Conservation (phyloP, 2,113 vertebrate species). For the Cebus imitator region DNA sequence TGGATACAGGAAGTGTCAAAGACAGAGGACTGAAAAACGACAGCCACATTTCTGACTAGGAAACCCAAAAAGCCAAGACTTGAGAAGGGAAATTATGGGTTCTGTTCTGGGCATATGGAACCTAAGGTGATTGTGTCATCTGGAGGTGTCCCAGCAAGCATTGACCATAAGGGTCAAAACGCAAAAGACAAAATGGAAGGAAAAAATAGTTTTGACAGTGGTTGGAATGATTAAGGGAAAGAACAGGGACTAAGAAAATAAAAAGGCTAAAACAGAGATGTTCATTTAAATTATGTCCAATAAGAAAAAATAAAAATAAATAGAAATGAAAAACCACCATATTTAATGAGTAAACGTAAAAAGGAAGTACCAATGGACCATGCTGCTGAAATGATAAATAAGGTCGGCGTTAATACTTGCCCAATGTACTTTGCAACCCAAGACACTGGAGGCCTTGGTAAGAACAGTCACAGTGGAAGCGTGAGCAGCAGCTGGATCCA, state of each 20-base stretch:
- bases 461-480: background rate
- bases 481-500: background rate
- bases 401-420: background rate
- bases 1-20: background rate
- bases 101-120: background rate
- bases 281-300: too few relatives aligned
- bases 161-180: background rate
- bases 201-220: background rate
- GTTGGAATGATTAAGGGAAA: background rate
- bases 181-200: background rate
- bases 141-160: background rate
- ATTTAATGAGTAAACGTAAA: background rate
- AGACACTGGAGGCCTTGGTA: background rate
- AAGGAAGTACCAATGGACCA: background rate
- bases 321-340: background rate
- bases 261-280: background rate
- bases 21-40: background rate
- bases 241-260: background rate
- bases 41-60: background rate
- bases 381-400: background rate
- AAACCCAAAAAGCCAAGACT: background rate
- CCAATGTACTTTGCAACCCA: background rate
- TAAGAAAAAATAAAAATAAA: too few relatives aligned
- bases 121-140: background rate
- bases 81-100: background rate